These are phyloP conservation scores for Oryzias sinensis DNA, from an alignment of 2,797 vertebrate genomes.

Conservation along the genomic window DNA sequence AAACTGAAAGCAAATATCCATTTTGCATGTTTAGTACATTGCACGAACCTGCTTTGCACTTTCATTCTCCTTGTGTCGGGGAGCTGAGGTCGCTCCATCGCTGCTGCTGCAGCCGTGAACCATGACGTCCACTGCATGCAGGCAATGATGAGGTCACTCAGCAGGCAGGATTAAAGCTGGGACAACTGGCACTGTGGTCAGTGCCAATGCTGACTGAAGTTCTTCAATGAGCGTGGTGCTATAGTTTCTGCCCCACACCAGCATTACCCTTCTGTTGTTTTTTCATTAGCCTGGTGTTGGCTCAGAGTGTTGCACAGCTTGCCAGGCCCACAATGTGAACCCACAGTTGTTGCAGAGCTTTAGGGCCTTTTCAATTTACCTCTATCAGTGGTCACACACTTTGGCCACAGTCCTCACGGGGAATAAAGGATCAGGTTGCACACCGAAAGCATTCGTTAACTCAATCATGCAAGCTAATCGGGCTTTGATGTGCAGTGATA, in stretches of 20 bases:
- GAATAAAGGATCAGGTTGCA: conserved; percentile 63
- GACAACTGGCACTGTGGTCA: conserved; percentile 70
- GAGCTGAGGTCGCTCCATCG: conserved; percentile 55
- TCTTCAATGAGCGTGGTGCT: conserved; percentile 44
- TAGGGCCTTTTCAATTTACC: conserved; percentile 29
- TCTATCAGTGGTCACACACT: conserved; percentile 54
- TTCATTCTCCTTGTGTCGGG: conserved; percentile 14
- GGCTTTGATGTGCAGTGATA: conserved; percentile 65
- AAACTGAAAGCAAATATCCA: background rate
- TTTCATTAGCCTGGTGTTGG: conserved; percentile 62
- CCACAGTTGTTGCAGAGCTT: conserved; percentile 70
- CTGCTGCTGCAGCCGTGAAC: conserved; percentile 34
- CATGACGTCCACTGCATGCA: conserved; percentile 50
- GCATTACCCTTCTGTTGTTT: conserved; percentile 66
- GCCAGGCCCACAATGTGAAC: conserved; percentile 62
- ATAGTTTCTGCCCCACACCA: conserved; percentile 42
- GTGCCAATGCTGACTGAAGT: conserved; percentile 60
- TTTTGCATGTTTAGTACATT: conserved; percentile 42
- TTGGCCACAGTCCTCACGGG: conserved; percentile 37
- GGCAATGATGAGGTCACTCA: conserved; percentile 71
- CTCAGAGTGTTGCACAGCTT: conserved; percentile 23
- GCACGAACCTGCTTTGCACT: conserved; percentile 33
- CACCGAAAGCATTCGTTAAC: conserved; percentile 71
- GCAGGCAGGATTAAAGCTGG: conserved; percentile 68
- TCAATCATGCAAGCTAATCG: conserved; percentile 69